Evolutionary conservation across 2,797 vertebrate genomes (phyloP).

Genomic region (Propithecus deckenii): DNA sequence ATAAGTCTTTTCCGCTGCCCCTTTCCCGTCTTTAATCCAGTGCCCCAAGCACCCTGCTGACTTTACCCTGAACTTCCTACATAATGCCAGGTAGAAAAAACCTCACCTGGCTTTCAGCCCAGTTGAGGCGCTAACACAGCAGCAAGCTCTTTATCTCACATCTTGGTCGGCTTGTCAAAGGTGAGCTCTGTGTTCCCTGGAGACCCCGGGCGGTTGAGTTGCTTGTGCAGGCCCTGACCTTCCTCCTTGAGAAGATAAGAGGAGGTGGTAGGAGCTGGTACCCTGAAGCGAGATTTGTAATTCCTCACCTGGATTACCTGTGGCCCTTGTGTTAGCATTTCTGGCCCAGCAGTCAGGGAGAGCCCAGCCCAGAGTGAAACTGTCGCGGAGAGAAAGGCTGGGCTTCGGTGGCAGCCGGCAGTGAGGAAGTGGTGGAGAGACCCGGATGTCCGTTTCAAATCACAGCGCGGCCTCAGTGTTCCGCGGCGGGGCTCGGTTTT

Average conservation of each 20-base stretch:
- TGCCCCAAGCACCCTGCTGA: conserved; percentile 1
- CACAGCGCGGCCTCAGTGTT: not conserved
- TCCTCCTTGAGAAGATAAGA: not conserved
- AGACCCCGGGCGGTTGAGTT: not conserved
- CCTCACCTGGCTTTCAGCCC: conserved; percentile 37
- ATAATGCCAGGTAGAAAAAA: not conserved
- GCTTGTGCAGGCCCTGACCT: not conserved
- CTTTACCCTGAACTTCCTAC: conserved; percentile 44
- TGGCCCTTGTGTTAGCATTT: not conserved
- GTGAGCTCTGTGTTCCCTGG: not conserved
- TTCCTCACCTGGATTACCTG: not conserved
- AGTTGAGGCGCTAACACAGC: not conserved
- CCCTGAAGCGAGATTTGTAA: not conserved
- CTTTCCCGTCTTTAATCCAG: conserved; percentile 28
- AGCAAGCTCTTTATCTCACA: not conserved
- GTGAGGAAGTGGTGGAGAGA: not conserved
- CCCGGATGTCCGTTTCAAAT: not conserved
- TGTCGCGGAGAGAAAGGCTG: not conserved
- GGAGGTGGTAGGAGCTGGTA: not conserved
- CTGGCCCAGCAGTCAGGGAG: not conserved
- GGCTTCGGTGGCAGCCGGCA: not conserved
- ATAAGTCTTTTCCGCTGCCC: conserved; percentile 34
- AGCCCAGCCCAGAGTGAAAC: not conserved
- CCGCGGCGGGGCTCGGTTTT: not conserved
- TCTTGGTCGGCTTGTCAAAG: fast-evolving